phyloP scores from a whole-genome alignment of 2,113 vertebrate species.

The Nothobranchius kuhntae region DNA sequence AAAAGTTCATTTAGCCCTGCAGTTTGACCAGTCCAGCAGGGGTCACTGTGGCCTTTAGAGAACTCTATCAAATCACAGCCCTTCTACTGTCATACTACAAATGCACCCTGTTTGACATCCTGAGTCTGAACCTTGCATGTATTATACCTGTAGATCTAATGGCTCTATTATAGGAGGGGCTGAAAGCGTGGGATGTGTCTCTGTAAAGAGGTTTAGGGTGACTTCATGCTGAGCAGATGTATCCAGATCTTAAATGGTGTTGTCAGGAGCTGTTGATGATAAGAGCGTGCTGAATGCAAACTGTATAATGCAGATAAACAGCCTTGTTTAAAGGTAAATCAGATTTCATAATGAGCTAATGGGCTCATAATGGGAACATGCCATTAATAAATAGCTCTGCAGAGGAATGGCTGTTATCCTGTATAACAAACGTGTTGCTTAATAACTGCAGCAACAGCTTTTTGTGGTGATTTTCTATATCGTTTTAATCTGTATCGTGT shows the following conservation, averaged over 20 bases:
- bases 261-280: slow-evolving; percentile 15
- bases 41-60: slow-evolving; percentile 77
- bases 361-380: slow-evolving; percentile 9
- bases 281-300: background rate
- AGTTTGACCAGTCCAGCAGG: slow-evolving; percentile 75
- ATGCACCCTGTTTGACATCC: slow-evolving; percentile 4
- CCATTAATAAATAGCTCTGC: background rate
- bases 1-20: background rate
- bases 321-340: slow-evolving; percentile 2
- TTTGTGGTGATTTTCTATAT: background rate
- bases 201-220: slow-evolving; percentile 10
- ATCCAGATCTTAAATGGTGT: slow-evolving; percentile 14
- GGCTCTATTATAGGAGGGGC: background rate
- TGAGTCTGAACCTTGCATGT: background rate
- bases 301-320: slow-evolving; percentile 2
- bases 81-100: slow-evolving; percentile 11
- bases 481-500: background rate
- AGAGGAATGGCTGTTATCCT: background rate
- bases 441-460: background rate
- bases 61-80: slow-evolving; percentile 35
- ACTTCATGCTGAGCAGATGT: slow-evolving; percentile 1
- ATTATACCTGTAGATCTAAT: background rate
- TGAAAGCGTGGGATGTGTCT: slow-evolving; percentile 1
- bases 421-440: background rate
- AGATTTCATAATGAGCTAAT: slow-evolving; percentile 24